Conservation (phyloP, 2,888 invertebrate genomes). For the Ariolimax columbianus region DNA sequence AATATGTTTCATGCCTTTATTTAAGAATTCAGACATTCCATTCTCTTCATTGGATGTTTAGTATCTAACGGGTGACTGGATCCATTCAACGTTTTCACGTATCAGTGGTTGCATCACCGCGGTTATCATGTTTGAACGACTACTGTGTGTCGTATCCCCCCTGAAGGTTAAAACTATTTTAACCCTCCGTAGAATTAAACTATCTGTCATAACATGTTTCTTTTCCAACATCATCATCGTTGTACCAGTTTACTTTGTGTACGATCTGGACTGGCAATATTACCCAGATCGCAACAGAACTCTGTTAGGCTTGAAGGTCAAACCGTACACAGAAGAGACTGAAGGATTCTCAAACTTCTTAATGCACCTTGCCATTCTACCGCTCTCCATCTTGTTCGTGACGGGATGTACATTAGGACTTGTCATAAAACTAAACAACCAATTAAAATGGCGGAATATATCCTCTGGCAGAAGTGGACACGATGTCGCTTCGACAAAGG, state of each 20-base stretch:
- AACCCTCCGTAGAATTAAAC: slow-evolving; percentile 4
- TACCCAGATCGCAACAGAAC: not conserved
- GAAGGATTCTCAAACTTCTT: slow-evolving; percentile 25
- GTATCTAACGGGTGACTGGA: slow-evolving; percentile 24
- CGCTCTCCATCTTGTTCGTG: not conserved
- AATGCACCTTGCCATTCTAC: not conserved
- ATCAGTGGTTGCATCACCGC: slow-evolving; percentile 19
- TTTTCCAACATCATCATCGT: not conserved
- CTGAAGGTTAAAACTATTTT: slow-evolving; percentile 17
- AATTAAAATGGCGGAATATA: not conserved
- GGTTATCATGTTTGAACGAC: slow-evolving; percentile 21
- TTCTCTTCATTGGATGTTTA: not conserved
- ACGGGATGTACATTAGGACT: slow-evolving; percentile 1
- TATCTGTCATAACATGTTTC: not conserved
- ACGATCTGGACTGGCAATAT: slow-evolving; percentile 13
- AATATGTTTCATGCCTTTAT: not conserved
- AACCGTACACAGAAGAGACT: not conserved
- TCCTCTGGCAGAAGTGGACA: not conserved
- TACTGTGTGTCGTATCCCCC: slow-evolving; percentile 15
- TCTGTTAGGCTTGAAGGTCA: slow-evolving; percentile 3
- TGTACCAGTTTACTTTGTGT: not conserved
- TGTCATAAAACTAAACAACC: slow-evolving; percentile 8
- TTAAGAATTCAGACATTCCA: slow-evolving; percentile 3
- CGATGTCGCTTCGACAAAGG: not conserved
- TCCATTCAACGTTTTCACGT: slow-evolving; percentile 3